Evolutionary conservation across 2,113 vertebrate species (phyloP), one percentile per base, ranked within the genome.

Genomic region (Puffinus mauretanicus): DNA sequence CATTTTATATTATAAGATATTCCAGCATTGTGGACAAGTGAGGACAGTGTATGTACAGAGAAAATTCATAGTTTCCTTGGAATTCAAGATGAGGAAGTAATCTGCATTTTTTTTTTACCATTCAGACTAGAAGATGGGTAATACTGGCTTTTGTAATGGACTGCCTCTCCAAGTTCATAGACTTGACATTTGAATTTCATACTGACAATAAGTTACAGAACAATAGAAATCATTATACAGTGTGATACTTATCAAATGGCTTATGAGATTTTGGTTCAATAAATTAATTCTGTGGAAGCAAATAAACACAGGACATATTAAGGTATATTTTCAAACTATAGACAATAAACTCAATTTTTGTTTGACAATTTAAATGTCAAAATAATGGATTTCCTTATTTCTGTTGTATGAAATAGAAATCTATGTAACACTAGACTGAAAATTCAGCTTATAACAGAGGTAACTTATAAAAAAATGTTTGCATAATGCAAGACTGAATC

Each of bases 191-290:
- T 82, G 32, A 89, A 86, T 88, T 95, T 91, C 44, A 36, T 71
- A 82, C 81, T 73, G 46, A 61, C 42, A 51, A 6, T 79, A 81
- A 81, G 18, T 36, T 84, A 60, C 55, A 76, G 57, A 91, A 86
- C 12, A 83, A 75, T 60, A 78, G 30, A 70, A 92, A 89, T 36
- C 51, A 47, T 82, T 85, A 61, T 55, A 51, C 15, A 44, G 6
- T 64, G 65, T 79, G 38, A 67, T 84, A 67, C 12, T 44, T 95
- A 81, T 52, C 14, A 92, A 92, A 76, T 49, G 12, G 5, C 25
- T 78, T 86, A 82, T 46, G 27, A 94, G 61, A 75, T 81, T 88
- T 78, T 91, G 13, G 57, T 75, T 95, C 86, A 87, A 84, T 89
- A 84, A 95, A 78, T 11, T 3, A 79, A 72, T 84, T 84, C 38